phyloP scores from a whole-genome alignment of 30 jellyfish, hydroid and myxozoan species.

The Chrysaora quinquecirrha region DNA sequence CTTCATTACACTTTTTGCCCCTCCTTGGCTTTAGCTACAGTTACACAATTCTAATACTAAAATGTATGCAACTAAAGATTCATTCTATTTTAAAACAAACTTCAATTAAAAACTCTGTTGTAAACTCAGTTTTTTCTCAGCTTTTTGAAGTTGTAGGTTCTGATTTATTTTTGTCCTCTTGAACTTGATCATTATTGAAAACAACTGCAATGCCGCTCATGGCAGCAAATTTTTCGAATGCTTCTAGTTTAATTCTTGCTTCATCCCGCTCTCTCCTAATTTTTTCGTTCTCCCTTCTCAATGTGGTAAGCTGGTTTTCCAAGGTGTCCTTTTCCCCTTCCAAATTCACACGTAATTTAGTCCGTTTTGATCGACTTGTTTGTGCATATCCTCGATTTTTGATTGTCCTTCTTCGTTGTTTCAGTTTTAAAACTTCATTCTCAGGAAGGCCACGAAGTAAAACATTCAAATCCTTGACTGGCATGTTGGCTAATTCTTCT shows the following conservation, averaged over 20 bases:
- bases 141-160: no score
- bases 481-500: conserved; percentile 95
- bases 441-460: conserved; percentile 95
- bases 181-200: conserved; percentile 30
- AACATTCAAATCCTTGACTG: conserved; percentile 89
- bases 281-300: conserved; percentile 72
- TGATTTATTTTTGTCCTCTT: no score
- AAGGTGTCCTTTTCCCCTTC: conserved; percentile 76
- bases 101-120: no score
- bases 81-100: no score
- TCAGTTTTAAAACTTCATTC: conserved; percentile 79
- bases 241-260: conserved; percentile 82
- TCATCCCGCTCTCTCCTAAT: conserved; percentile 89
- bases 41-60: no score
- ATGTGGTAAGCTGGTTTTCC: conserved; percentile 53
- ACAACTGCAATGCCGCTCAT: conserved; percentile 92
- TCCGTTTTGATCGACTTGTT: conserved; percentile 87
- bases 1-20: no score
- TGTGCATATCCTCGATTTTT: conserved; percentile 97
- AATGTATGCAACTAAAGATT: no score
- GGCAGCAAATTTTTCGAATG: conserved; percentile 90
- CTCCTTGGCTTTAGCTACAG: no score
- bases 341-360: conserved; percentile 72
- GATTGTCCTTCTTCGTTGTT: conserved; percentile 89
- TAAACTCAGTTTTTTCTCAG: no score